phyloP scores from a whole-genome alignment of 2,888 invertebrate genomes.

The Drosophila recens region DNA sequence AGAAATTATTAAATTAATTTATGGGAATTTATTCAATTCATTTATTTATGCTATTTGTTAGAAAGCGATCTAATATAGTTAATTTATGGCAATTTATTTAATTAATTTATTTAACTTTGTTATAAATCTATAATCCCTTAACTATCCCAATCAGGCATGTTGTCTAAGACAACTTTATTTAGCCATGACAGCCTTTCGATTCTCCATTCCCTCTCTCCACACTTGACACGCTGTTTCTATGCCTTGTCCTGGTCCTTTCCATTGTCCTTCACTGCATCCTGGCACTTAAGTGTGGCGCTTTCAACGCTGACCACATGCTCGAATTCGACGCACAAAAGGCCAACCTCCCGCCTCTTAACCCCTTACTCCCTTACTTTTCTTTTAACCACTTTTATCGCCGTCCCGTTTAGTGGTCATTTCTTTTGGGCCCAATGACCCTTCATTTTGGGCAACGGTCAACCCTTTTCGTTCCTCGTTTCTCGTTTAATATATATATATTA shows the following conservation, averaged over 20 bases:
- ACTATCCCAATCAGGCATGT: background rate
- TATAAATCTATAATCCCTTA: background rate
- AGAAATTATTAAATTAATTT: background rate
- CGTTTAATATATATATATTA: constrained; percentile 67
- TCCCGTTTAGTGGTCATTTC: constrained; percentile 62
- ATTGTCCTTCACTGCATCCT: constrained; percentile 36
- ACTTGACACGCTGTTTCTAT: constrained; percentile 20
- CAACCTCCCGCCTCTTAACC: constrained; percentile 61
- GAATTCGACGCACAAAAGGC: constrained; percentile 63
- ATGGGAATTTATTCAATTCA: background rate
- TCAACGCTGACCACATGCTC: constrained; percentile 69
- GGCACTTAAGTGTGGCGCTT: constrained; percentile 47
- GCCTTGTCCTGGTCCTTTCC: background rate
- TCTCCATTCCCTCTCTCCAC: background rate
- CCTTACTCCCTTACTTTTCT: constrained; percentile 24
- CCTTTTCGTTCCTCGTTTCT: constrained; percentile 46
- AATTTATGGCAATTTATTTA: background rate
- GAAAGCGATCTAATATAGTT: no score
- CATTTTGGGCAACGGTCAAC: constrained; percentile 39
- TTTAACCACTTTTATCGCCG: constrained; percentile 72
- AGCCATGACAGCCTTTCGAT: background rate
- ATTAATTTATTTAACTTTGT: background rate
- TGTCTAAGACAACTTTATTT: constrained; percentile 18
- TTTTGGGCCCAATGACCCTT: constrained; percentile 46
- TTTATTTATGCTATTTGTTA: no score